Base-by-base conservation (phyloP, 1,140 invertebrate species). In the Drosophila kurseongensis region DNA sequence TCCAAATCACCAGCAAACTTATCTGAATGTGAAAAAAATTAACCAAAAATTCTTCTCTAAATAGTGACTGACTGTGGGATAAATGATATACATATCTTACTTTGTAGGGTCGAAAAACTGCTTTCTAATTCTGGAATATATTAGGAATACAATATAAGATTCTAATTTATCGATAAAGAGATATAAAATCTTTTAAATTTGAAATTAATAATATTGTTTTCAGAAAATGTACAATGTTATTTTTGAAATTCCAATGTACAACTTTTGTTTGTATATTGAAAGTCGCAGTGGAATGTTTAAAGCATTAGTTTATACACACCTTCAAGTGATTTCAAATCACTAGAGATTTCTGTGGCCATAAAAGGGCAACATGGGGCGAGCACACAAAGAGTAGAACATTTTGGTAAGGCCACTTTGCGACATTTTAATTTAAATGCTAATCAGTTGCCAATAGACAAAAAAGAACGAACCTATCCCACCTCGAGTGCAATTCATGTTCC, bases 361-460 rank as follows among this genome's bases (percentile, higher is more conserved):
- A 52, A 52, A 29, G 38, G 18, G 60, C 14, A n/a, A 47, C 45
- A 38, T 27, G 23, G 13, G 38, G 18, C 23, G 13, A 38, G 61
- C 45, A 59, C 40, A 72, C 55, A 62, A 58, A 67, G 74, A 60
- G 77, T 62, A 63, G 75, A 88, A 76, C 82, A 86, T 86, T 86
- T 86, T 83, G 82, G 82, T 86, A 86, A 86, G 82, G 82, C 82
- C 82, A 86, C 82, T 86, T 86, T 86, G 82, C 82, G 82, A 86
- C 82, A 88, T 86, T 86, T 86, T 86, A 86, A 86, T 86, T 86
- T 86, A 86, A 86, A 86, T 86, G 82, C 82, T 86, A 86, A 86
- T 86, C 82, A 86, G 82, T 88, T 85, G 82, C 82, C 82, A 88
- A 85, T 85, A 86, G 82, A 85, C 54, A 80, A 76, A 84, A 83